Evolutionary conservation across 1,140 invertebrate species (phyloP), one percentile per base, ranked within the genome.

Genomic region (Idris sp.): DNA sequence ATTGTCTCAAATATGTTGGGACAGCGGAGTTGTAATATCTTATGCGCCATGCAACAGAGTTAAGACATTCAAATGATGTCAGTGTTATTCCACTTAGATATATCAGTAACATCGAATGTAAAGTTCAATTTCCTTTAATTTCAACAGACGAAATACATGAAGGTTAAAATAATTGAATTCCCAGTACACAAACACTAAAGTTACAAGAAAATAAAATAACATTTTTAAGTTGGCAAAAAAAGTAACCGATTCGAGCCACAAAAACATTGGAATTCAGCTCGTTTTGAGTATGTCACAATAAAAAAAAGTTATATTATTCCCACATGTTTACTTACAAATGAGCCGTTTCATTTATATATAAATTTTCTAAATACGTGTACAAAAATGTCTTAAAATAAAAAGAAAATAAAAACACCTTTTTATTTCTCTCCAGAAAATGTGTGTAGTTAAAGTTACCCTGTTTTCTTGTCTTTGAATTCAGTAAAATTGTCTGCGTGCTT

Each of bases 41-140:
- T 48, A 71, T 62, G 49, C 41, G 28, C 49, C 49, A 25, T 33
- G 51, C 40, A 43, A 51, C 43, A n/a, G 7, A 73, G 51, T 73
- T 64, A 53, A 73, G 59, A 58, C 68, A 62, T 64, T 62, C 68
- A 62, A 72, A 64, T 72, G 58, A 72, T 48, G 59, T 51, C 44
- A 30, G 6, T 59, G 38, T 58, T 72, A 48, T 64, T 72, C 49
- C 44, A 38, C 18, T 48, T 28, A 16, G 30, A 71, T 56, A 40
- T 56, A 61, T 56, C 48, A 62, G 33, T 2, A 35, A 40, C 49
- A 28, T 48, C 28, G 35, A 10, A 40, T 18, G 31, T 56, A 64
- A 58, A 51, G 16, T 72, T 56, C 14, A 41, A 14, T 64, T 71
- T 56, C 49, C 9, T 46, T 51, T 64, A 58, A 51, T 62, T 56